These are phyloP conservation scores for Tetropium fuscum DNA, from an alignment of 2,888 invertebrate genomes.

Conservation along the genomic window DNA sequence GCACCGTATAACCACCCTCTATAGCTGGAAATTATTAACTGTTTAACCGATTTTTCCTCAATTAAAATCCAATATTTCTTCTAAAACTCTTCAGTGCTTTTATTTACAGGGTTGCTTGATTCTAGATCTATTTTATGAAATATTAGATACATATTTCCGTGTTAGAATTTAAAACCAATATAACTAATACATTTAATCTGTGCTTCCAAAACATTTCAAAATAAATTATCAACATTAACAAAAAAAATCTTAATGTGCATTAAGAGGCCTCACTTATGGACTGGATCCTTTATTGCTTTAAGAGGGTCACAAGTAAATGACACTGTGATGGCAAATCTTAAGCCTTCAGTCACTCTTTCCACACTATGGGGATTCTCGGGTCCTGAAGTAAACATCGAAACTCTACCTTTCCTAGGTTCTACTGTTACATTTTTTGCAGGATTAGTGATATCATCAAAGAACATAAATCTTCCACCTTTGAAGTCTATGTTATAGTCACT, in stretches of 20 bases:
- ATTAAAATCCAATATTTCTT: too few relatives aligned
- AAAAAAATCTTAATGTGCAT: background rate
- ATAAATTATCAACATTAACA: conserved; percentile 7
- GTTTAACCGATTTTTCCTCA: too few relatives aligned
- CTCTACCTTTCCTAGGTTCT: conserved; percentile 83
- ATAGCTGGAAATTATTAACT: too few relatives aligned
- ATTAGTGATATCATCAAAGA: conserved; percentile 73
- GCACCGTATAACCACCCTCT: too few relatives aligned
- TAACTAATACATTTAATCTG: too few relatives aligned
- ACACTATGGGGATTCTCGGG: conserved; percentile 87
- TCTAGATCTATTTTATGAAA: too few relatives aligned
- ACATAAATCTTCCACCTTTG: conserved; percentile 85
- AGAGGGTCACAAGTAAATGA: conserved; percentile 81
- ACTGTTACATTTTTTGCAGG: conserved; percentile 73
- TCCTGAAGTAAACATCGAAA: conserved; percentile 90
- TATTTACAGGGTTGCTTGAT: too few relatives aligned
- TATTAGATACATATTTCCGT: too few relatives aligned
- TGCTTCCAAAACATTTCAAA: too few relatives aligned
- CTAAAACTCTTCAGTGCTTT: too few relatives aligned
- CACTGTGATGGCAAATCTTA: conserved; percentile 85
- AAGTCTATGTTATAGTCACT: conserved; percentile 82
- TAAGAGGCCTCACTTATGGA: background rate
- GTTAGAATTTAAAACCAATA: too few relatives aligned
- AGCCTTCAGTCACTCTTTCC: conserved; percentile 81
- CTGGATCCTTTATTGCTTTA: conserved; percentile 75